Evolutionary conservation across 2,888 invertebrate species (phyloP), one percentile per base, ranked within the genome.

Genomic region (Sericinus montela): DNA sequence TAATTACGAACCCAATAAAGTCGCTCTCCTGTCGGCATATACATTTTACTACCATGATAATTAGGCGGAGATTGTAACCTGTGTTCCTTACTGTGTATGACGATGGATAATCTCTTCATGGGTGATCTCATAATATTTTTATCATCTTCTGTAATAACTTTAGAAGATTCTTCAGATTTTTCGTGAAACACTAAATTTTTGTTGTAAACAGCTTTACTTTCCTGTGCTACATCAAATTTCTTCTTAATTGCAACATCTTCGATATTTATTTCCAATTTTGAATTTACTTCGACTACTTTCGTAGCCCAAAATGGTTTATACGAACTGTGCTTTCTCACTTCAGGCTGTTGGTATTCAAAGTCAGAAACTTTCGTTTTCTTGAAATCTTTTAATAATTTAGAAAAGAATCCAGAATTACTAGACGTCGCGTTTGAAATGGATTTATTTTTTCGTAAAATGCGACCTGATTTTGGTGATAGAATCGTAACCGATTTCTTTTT

Each of bases 221-320:
- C 60, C 45, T 69, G 67, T 8, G 62, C 53, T 1, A 54, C 48
- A 13, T 53, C 50, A 41, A 62, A 48, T 4, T 51, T 48, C 54
- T 56, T 62, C 51, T 51, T 59, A 9, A 46, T 46, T 48, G 55
- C 56, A 35, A 46, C 55, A 19, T 52, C 56, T 6, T 58, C 53
- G 11, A 11, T n/a, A 6, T 32, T 3, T 35, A 56, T 19, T 9
- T 30, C 50, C 28, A 45, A 32, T 19, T 53, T 45, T 5, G 41
- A 46, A 15, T 58, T 11, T 11, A 32, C 56, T 10, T 60, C 61
- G 5, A 60, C 62, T 0, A 78, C 71, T 67, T 70, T 80, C 0
- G 76, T 78, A 6, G 84, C 82, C 85, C 84, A 85, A 58, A 84
- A 80, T 0, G 81, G 79, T 60, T 72, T 80, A 59, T 83, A 81